These are phyloP conservation scores for Ahaetulla prasina DNA, from an alignment of 2,113 vertebrate genomes.

Conservation along the genomic window DNA sequence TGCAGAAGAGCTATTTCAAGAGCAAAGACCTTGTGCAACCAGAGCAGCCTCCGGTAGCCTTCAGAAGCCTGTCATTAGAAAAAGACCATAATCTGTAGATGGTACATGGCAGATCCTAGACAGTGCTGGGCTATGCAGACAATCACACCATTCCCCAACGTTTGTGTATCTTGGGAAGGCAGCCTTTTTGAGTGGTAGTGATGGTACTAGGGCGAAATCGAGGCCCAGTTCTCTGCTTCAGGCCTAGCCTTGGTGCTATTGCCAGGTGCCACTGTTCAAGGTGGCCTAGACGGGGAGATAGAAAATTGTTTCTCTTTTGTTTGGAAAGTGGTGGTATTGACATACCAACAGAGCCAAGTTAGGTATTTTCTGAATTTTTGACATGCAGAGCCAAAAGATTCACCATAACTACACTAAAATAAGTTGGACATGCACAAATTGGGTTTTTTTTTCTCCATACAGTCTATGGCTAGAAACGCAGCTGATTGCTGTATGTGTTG, in stretches of 20 bases:
- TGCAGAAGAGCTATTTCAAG: not conserved
- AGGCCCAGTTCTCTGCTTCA: not conserved
- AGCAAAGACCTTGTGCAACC: not conserved
- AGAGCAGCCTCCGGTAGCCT: not conserved
- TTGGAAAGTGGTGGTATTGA: too few relatives aligned
- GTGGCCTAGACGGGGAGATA: too few relatives aligned
- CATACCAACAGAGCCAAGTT: too few relatives aligned
- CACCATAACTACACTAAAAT: not conserved
- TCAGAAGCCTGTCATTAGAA: not conserved
- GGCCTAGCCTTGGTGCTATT: not conserved
- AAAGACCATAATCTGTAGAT: not conserved
- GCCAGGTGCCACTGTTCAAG: not conserved
- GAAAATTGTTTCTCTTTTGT: too few relatives aligned
- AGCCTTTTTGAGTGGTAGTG: not conserved
- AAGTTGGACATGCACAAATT: not conserved
- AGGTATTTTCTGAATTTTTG: too few relatives aligned
- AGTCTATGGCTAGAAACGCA: not conserved
- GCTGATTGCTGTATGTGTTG: not conserved
- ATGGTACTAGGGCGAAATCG: not conserved
- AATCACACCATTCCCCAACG: not conserved
- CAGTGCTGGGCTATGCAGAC: not conserved
- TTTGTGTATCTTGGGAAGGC: not conserved
- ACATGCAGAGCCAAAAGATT: too few relatives aligned
- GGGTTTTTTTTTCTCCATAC: not conserved
- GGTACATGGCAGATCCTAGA: not conserved